Evolutionary conservation across 2,113 vertebrate species (phyloP).

Genomic region (Bos taurus): ARS-UCD2.0 NC_037329.1:38970501-38971000

Average conservation of each 20-base stretch:
- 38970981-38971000: background rate
- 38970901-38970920: background rate
- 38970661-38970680: background rate
- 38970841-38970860: background rate
- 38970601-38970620: background rate
- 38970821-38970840: background rate
- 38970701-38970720: background rate
- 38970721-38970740: background rate
- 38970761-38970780: background rate
- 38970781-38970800: background rate
- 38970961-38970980: background rate
- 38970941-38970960: background rate
- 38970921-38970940: background rate
- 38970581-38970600: background rate
- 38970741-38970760: background rate
- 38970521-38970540: background rate
- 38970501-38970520: background rate
- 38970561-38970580: background rate
- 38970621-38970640: background rate
- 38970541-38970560: background rate
- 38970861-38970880: background rate
- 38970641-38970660: background rate
- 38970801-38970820: background rate
- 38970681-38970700: background rate
- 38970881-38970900: background rate